These are phyloP conservation scores for Andrena hattorfiana DNA, from an alignment of 2,888 invertebrate species.

Conservation along the genomic window DNA sequence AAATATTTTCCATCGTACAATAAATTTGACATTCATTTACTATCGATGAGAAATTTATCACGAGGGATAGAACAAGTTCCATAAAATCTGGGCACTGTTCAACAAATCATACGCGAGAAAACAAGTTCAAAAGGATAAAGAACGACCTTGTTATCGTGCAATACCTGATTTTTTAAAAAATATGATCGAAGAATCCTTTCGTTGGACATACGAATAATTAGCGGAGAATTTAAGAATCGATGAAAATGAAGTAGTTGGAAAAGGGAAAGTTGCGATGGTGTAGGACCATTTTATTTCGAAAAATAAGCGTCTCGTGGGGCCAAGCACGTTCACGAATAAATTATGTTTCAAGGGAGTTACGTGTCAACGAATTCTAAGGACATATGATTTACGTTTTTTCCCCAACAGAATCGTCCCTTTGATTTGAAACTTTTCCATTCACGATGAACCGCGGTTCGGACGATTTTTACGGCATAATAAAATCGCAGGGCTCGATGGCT, in stretches of 20 bases:
- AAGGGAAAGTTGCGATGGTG: slow-evolving; percentile 37
- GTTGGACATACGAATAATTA: slow-evolving; percentile 1
- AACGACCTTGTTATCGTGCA: slow-evolving; percentile 55
- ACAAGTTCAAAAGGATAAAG: background rate
- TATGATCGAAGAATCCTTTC: background rate
- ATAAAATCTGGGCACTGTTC: too few relatives aligned
- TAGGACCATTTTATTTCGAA: slow-evolving; percentile 30
- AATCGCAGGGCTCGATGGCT: slow-evolving; percentile 4
- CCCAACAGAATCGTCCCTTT: slow-evolving; percentile 16
- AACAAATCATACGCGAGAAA: background rate
- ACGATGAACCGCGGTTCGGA: background rate
- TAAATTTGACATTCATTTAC: background rate
- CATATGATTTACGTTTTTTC: slow-evolving; percentile 25
- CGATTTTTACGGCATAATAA: background rate
- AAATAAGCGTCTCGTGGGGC: slow-evolving; percentile 15
- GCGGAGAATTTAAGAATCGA: too few relatives aligned
- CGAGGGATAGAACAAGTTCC: too few relatives aligned
- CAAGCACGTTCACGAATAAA: background rate
- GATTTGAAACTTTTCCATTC: slow-evolving; percentile 41
- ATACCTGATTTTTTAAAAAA: slow-evolving; percentile 44
- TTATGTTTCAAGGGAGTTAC: background rate
- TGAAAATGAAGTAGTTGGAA: background rate
- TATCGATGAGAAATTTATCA: background rate
- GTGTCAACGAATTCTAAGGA: background rate
- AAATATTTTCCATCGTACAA: background rate